A percentile compares a stretch with the other conserved stretches of the same genome.
These are phyloP conservation scores for Mamestra brassicae DNA, from an alignment of 2,888 invertebrate species.

Conservation along the genomic window DNA sequence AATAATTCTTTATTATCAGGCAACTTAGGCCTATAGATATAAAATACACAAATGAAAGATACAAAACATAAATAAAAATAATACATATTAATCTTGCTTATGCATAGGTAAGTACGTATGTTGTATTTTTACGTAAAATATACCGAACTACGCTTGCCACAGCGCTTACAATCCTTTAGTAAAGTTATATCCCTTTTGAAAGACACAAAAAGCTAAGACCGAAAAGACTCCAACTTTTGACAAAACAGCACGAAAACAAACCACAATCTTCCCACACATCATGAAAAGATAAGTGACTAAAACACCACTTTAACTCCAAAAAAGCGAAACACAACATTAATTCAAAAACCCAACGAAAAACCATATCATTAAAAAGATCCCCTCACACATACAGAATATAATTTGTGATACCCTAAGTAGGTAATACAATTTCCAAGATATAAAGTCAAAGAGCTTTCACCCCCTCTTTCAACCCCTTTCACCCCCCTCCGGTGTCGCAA, in stretches of 20 bases:
- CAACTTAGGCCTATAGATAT: too few species aligned
- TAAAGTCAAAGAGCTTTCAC: slow-evolving; percentile 83
- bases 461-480: slow-evolving; percentile 46
- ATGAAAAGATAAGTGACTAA: not conserved
- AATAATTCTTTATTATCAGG: too few species aligned
- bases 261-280: not conserved
- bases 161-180: not conserved
- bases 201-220: not conserved
- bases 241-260: not conserved
- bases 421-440: slow-evolving; percentile 85
- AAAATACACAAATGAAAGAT: too few species aligned
- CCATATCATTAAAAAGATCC: slow-evolving; percentile 45
- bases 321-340: not conserved
- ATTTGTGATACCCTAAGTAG: slow-evolving; percentile 75
- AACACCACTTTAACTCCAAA: slow-evolving; percentile 4
- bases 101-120: too few species aligned
- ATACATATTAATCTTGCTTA: too few species aligned
- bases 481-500: slow-evolving; percentile 75
- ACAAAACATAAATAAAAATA: too few species aligned
- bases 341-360: slow-evolving; percentile 21
- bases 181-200: not conserved
- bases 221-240: not conserved
- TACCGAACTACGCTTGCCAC: too few species aligned
- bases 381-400: slow-evolving; percentile 58
- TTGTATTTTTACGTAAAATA: too few species aligned